A percentile compares a stretch with the other conserved stretches of the same genome.
Evolutionary conservation across 1,140 invertebrate species (phyloP).

Genomic region (Notospermus geniculatus): DNA sequence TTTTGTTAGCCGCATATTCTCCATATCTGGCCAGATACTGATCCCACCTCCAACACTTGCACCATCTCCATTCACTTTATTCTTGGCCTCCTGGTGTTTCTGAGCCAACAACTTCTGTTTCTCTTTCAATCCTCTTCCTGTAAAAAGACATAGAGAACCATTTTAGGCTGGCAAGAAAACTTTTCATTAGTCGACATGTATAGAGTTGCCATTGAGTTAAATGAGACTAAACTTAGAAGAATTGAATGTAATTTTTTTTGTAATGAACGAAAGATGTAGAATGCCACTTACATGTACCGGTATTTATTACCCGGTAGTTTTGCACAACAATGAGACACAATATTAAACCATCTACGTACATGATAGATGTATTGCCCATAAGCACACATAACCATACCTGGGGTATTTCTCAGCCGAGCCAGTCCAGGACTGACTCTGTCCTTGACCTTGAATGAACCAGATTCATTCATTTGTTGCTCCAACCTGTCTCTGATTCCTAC

Average conservation of each 20-base stretch:
- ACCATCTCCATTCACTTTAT: constrained; percentile 28
- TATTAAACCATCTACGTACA: neutral
- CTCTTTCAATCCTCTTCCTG: constrained; percentile 37
- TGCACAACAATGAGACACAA: too few species aligned
- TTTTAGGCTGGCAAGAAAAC: too few species aligned
- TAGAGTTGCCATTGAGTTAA: too few species aligned
- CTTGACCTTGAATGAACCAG: neutral
- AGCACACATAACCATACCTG: constrained; percentile 25
- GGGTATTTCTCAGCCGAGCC: constrained; percentile 34
- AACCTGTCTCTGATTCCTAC: constrained; percentile 13
- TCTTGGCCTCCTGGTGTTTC: constrained; percentile 35
- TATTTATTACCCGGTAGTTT: too few species aligned
- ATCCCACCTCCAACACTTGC: constrained; percentile 44
- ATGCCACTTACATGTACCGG: too few species aligned
- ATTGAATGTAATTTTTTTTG: too few species aligned
- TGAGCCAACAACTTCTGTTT: constrained; percentile 34
- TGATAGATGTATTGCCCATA: neutral
- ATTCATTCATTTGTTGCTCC: constrained; percentile 21
- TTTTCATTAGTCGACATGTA: too few species aligned
- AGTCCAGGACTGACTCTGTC: constrained; percentile 34
- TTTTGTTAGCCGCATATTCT: constrained; percentile 37
- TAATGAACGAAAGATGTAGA: too few species aligned
- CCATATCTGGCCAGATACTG: constrained; percentile 48
- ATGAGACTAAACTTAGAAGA: too few species aligned
- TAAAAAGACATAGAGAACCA: neutral